These are phyloP conservation scores for Ia io DNA, from an alignment of 2,113 vertebrate species.

Conservation along the genomic window DNA sequence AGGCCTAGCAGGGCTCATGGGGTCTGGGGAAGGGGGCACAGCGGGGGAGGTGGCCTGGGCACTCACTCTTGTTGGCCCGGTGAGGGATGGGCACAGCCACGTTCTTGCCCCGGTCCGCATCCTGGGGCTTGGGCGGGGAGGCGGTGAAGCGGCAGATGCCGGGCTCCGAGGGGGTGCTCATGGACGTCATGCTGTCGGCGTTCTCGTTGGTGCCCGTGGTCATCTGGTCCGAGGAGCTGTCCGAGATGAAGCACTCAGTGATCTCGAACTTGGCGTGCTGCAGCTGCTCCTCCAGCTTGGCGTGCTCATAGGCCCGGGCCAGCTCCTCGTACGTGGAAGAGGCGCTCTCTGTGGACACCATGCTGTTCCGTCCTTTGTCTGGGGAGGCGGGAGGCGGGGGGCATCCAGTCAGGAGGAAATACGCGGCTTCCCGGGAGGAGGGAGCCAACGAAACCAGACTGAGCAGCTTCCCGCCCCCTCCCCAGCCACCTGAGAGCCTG, in stretches of 20 bases:
- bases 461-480: background rate
- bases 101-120: constrained; percentile 93
- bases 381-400: background rate
- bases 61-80: constrained; percentile 94
- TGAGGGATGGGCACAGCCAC: constrained; percentile 98
- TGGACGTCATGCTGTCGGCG: constrained; percentile 96
- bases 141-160: constrained; percentile 91
- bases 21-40: background rate
- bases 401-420: background rate
- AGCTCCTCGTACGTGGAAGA: constrained; percentile 97
- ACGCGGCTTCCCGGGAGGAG: background rate
- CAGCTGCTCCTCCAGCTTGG: constrained; percentile 96
- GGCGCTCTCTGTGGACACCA: constrained; percentile 97
- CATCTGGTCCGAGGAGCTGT: constrained; percentile 98
- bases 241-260: constrained; percentile 97
- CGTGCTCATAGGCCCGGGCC: constrained; percentile 94
- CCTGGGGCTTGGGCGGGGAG: constrained; percentile 89
- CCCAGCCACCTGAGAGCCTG: background rate
- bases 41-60: background rate
- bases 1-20: background rate
- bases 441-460: background rate
- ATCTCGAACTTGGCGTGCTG: constrained; percentile 98
- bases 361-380: constrained; percentile 99
- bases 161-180: constrained; percentile 90
- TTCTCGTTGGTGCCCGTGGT: constrained; percentile 97